Evolutionary conservation across 2,888 invertebrate genomes (phyloP), one percentile per base, ranked within the genome.

Genomic region (Catocala sponsa): DNA sequence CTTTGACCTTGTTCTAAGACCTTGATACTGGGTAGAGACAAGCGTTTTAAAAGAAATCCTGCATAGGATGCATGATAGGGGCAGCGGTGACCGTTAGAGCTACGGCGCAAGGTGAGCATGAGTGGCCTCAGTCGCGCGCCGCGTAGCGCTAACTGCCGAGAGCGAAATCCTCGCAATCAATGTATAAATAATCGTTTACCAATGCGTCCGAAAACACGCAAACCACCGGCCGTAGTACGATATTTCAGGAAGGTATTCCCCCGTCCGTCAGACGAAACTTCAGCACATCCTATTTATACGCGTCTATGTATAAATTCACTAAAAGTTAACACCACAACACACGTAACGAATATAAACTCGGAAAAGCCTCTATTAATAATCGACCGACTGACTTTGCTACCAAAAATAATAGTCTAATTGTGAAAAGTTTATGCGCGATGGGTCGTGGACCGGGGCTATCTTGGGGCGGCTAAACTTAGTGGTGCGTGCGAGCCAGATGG

Each of bases 391-490:
- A 94, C 94, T 94, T 94, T 91, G 94, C 94, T 94, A 94, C 94
- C 95, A 94, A 95, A 95, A 95, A 95, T 95, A 95, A 95, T 95
- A 94, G 95, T 95, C 95, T 95, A 95, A 95, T 95, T 95, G 94
- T 94, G 95, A 94, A 94, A 94, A 94, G 94, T 94, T 94, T 94
- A 94, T 94, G 93, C 92, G 92, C 91, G 94, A 94, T 94, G 94
- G 94, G 91, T 94, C 94, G 94, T 92, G 94, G 94, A 94, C 93
- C 94, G 93, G 86, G 88, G 94, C 94, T 94, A 94, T 95, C 95
- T 95, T 93, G 94, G 92, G 93, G 94, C 92, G 91, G 94, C 95
- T 95, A 95, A 91, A 94, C 95, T 95, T 95, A 95, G 94, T 94
- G 94, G 94, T 92, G 93, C 90, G 92, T 91, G 84, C 86, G 91